Conservation (phyloP, 2,797 vertebrate genomes). For the Peromyscus attwateri region DNA sequence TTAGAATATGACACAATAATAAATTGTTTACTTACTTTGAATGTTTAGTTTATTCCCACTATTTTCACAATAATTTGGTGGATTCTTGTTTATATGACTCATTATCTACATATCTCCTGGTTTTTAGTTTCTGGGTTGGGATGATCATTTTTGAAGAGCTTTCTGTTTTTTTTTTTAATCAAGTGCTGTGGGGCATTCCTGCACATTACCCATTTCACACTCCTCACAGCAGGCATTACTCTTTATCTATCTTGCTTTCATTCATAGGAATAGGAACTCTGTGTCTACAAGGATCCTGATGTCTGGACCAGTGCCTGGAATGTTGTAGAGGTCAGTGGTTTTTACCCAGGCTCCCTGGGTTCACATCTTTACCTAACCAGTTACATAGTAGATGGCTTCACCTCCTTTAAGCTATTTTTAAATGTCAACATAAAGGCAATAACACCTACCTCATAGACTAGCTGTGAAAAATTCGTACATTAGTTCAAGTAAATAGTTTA, state of each 20-base stretch:
- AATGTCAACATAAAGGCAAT: not conserved
- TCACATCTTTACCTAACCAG: not conserved
- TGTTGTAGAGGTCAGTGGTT: not conserved
- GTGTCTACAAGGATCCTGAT: not conserved
- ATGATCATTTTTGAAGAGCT: not conserved
- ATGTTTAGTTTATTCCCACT: not conserved
- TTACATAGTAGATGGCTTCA: not conserved
- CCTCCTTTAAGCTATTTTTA: not conserved
- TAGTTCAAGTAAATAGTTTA: slow-evolving; percentile 2
- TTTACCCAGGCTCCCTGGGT: not conserved
- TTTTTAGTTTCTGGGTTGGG: not conserved
- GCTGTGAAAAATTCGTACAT: slow-evolving; percentile 11
- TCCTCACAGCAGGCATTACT: not conserved
- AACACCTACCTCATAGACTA: not conserved
- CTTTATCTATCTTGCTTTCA: not conserved
- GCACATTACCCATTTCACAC: not conserved
- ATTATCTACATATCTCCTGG: not conserved
- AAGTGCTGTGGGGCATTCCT: not conserved
- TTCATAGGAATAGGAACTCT: not conserved
- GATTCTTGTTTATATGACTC: not conserved
- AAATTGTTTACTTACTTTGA: not conserved
- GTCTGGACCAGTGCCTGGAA: not conserved
- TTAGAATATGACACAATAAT: not conserved
- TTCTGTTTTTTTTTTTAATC: not conserved
- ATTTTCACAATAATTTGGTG: not conserved